Evolutionary conservation across 64 coral and sea anemone genomes (phyloP), one percentile per base, ranked within the genome.

Genomic region (Acropora yongei): DNA sequence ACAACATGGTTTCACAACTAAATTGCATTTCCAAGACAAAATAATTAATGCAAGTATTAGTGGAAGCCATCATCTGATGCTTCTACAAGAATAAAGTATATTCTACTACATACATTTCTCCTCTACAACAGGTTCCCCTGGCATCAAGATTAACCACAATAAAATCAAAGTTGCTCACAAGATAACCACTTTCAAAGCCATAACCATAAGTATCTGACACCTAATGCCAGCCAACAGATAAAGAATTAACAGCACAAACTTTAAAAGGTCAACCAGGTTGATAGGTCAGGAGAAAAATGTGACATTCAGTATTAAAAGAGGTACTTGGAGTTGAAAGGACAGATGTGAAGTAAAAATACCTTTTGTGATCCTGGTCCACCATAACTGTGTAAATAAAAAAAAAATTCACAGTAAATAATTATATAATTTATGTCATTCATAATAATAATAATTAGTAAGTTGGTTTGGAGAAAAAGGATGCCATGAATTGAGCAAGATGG

Each of bases 101-200:
- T 18, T 63, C 13, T 61, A 61, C 10, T 13, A 1, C n/a, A 90
- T 80, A 97, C 95, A 77, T 97, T 66, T 95, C 92, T 82, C 97
- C 97, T 89, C 97, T 93, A 46, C 72, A 88, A 42, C 78, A 85
- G 39, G 90, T 95, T 48, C 97, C 97, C 57, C 97, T 89, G 0
- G 89, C 97, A 92, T 99, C 97, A 68, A 95, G 84, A 45, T 73
- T 90, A 43, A 96, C 94, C 42, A 96, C 67, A 77, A 99, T 99
- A 41, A 99, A 79, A 47, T 99, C 94, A 86, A 86, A 99, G 86
- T 96, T 99, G 78, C 97, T 99, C 45, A 95, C 94, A 75, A 99
- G 49, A 88, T 99, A 99, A 7, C 86, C 95, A 84, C 76, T 97
- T n/a, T 48, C 82, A 85, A 85, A 85, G 47, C 63, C 65, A 71